Percentiles rank a stretch among this genome's conserved stretches.
These are phyloP conservation scores for Sphaerophoria rueppellii DNA, from an alignment of 2,888 invertebrate genomes.

Conservation along the genomic window DNA sequence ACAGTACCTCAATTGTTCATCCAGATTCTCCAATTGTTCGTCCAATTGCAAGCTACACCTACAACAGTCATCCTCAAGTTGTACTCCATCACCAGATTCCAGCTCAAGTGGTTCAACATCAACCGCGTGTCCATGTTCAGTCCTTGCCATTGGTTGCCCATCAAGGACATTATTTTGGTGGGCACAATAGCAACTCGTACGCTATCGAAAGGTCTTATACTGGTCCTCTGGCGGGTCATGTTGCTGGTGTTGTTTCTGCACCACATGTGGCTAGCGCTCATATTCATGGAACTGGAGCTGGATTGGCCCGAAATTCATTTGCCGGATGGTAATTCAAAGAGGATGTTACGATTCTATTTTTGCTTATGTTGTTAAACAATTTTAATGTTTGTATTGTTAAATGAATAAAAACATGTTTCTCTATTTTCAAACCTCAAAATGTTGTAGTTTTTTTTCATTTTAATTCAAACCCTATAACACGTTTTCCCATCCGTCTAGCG, in stretches of 20 bases:
- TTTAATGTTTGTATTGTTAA: no score
- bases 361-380: no score
- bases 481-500: no score
- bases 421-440: no score
- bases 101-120: no score
- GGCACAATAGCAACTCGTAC: neutral
- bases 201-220: neutral
- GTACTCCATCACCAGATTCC: slow-evolving; percentile 23
- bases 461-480: no score
- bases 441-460: no score
- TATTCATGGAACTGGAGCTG: no score
- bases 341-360: no score
- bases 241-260: neutral
- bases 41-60: neutral
- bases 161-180: slow-evolving; percentile 22
- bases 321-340: no score
- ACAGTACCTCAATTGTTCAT: neutral
- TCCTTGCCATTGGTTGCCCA: slow-evolving; percentile 35
- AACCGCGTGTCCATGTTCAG: slow-evolving; percentile 24
- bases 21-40: neutral
- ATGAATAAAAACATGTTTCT: no score
- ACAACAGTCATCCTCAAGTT: neutral
- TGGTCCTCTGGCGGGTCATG: neutral
- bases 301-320: no score
- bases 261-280: neutral